Evolutionary conservation across 1,140 invertebrate genomes (phyloP).

Genomic region (Euborellia annulipes): DNA sequence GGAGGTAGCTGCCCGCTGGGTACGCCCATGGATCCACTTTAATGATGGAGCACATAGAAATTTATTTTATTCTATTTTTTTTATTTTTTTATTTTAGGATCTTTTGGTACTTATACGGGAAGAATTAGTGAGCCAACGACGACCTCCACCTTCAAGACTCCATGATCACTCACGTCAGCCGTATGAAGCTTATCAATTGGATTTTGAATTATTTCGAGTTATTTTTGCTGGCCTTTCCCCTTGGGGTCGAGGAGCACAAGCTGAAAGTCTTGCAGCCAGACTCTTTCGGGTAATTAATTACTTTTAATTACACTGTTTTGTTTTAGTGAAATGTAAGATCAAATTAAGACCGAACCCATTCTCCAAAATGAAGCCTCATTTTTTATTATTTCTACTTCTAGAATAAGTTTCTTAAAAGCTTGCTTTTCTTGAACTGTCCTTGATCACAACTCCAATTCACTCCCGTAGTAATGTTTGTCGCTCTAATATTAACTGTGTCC

Average conservation of each 20-base stretch:
- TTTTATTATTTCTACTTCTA: too few relatives aligned
- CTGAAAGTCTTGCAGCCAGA: slow-evolving; percentile 61
- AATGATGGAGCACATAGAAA: too few relatives aligned
- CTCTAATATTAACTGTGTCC: too few relatives aligned
- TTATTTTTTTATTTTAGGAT: slow-evolving; percentile 33
- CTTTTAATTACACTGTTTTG: slow-evolving; percentile 2
- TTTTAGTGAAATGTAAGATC: background rate
- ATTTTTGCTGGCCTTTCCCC: slow-evolving; percentile 72
- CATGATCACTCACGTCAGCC: slow-evolving; percentile 42
- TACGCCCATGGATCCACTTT: too few relatives aligned
- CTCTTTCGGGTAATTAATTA: slow-evolving; percentile 59
- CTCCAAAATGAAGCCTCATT: too few relatives aligned
- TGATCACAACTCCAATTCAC: too few relatives aligned
- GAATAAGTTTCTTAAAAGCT: background rate
- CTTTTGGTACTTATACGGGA: slow-evolving; percentile 51
- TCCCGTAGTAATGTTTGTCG: too few relatives aligned
- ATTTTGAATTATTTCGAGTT: slow-evolving; percentile 79
- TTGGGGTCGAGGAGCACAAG: slow-evolving; percentile 66
- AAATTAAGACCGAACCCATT: too few relatives aligned
- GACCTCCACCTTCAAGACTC: slow-evolving; percentile 35
- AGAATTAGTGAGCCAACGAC: slow-evolving; percentile 48
- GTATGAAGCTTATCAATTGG: slow-evolving; percentile 76
- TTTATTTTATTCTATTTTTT: slow-evolving; percentile 4
- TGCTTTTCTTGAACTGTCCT: background rate
- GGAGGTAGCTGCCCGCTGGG: too few relatives aligned